These are phyloP conservation scores for Pristionchus entomophagus DNA, from an alignment of 2,888 invertebrate genomes.

Conservation along the genomic window DNA sequence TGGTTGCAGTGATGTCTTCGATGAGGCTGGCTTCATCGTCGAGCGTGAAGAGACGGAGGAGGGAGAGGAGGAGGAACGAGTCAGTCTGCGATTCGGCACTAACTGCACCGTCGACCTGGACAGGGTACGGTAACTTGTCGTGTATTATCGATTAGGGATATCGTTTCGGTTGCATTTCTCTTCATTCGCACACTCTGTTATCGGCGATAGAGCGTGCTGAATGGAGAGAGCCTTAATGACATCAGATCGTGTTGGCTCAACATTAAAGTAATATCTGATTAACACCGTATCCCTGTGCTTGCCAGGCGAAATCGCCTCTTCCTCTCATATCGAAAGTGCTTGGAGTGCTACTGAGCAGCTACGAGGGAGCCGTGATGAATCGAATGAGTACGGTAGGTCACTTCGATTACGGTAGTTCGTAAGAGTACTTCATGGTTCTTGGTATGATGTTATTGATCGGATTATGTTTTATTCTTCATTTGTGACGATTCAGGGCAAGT, in stretches of 20 bases:
- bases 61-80: background rate
- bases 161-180: too few species aligned
- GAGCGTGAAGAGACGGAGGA: background rate
- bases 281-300: too few species aligned
- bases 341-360: constrained; percentile 13
- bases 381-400: constrained; percentile 26
- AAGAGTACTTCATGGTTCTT: too few species aligned
- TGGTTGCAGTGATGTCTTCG: constrained; percentile 53
- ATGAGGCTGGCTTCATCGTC: constrained; percentile 50
- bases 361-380: constrained; percentile 30
- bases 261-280: too few species aligned
- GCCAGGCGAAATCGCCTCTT: background rate
- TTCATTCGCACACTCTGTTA: too few species aligned
- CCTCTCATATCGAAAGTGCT: background rate
- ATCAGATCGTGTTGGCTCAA: too few species aligned
- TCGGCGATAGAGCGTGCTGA: too few species aligned
- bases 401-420: constrained; percentile 18
- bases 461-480: too few species aligned
- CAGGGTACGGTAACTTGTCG: background rate
- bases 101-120: constrained; percentile 21
- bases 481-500: background rate
- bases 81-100: constrained; percentile 37
- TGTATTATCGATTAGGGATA: too few species aligned
- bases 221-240: too few species aligned
- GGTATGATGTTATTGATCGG: too few species aligned